phyloP scores from a whole-genome alignment of 2,797 vertebrate genomes.

The Pogonophryne albipinna region DNA sequence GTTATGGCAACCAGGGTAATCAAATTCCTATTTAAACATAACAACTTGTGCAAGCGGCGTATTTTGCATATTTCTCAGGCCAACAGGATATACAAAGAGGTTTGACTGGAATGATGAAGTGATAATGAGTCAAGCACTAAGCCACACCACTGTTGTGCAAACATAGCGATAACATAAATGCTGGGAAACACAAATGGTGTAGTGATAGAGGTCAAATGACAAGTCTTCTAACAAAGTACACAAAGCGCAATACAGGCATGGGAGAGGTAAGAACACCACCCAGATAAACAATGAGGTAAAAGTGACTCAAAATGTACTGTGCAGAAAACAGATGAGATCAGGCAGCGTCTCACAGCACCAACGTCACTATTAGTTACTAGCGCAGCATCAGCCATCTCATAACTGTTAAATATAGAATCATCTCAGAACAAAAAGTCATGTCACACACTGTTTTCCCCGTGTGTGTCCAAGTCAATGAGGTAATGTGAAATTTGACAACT shows the following conservation, averaged over 20 bases:
- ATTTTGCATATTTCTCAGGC: not conserved
- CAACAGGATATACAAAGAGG: not conserved
- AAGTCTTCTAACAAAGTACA: not conserved
- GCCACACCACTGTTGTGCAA: not conserved
- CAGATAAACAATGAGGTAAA: not conserved
- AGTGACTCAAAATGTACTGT: not conserved
- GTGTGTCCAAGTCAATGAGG: slow-evolving; percentile 50
- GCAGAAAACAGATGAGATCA: slow-evolving; percentile 61
- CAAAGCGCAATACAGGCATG: not conserved
- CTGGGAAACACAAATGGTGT: too few relatives aligned
- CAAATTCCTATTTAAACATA: not conserved
- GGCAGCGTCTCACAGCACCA: slow-evolving; percentile 37
- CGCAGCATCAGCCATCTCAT: slow-evolving; percentile 42
- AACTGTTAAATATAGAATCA: slow-evolving; percentile 50
- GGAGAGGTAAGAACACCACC: not conserved
- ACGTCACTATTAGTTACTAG: slow-evolving; percentile 41
- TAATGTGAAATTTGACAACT: slow-evolving; percentile 63
- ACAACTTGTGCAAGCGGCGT: too few relatives aligned
- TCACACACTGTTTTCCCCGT: not conserved
- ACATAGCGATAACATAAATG: not conserved
- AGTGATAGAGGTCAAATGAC: too few relatives aligned
- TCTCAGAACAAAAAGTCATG: slow-evolving; percentile 43
- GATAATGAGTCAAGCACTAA: not conserved
- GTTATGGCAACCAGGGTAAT: too few relatives aligned
- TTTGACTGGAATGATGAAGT: not conserved